A percentile compares a stretch with the other conserved stretches of the same genome.
These are phyloP conservation scores for Cheilosia variabilis DNA, from an alignment of 2,888 invertebrate genomes.

Conservation along the genomic window DNA sequence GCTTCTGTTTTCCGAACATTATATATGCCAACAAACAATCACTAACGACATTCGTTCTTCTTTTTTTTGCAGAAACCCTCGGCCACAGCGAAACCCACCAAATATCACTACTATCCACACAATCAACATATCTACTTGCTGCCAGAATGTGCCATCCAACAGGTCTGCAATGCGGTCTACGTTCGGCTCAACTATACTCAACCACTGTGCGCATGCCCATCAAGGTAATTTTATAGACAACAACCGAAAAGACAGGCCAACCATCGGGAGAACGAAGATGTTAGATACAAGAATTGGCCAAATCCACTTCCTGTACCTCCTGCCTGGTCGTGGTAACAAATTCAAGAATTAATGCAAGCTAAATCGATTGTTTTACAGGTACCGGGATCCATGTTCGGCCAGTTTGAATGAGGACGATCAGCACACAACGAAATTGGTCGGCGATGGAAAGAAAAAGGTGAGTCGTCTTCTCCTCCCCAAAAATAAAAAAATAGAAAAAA, in stretches of 20 bases:
- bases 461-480: conserved; percentile 76
- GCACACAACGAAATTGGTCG: conserved; percentile 95
- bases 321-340: conserved; percentile 36
- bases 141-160: conserved; percentile 97
- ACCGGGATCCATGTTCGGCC: conserved; percentile 95
- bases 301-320: conserved; percentile 63
- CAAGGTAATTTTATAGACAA: conserved; percentile 84
- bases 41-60: conserved; percentile 51
- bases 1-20: conserved; percentile 54
- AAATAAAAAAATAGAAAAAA: background rate
- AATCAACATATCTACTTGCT: conserved; percentile 96
- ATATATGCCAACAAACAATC: conserved; percentile 28
- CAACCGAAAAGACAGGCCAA: conserved; percentile 12
- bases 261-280: conserved; percentile 39
- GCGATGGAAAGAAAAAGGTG: conserved; percentile 93
- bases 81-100: conserved; percentile 92
- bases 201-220: conserved; percentile 95
- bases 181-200: conserved; percentile 96
- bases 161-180: conserved; percentile 97
- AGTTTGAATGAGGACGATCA: conserved; percentile 95
- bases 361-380: conserved; percentile 82
- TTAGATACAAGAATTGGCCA: conserved; percentile 45
- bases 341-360: conserved; percentile 62
- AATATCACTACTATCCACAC: conserved; percentile 97
- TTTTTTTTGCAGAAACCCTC: conserved; percentile 88